Conservation (phyloP, 2,888 invertebrate genomes). For the Mycalesis mineus region DNA sequence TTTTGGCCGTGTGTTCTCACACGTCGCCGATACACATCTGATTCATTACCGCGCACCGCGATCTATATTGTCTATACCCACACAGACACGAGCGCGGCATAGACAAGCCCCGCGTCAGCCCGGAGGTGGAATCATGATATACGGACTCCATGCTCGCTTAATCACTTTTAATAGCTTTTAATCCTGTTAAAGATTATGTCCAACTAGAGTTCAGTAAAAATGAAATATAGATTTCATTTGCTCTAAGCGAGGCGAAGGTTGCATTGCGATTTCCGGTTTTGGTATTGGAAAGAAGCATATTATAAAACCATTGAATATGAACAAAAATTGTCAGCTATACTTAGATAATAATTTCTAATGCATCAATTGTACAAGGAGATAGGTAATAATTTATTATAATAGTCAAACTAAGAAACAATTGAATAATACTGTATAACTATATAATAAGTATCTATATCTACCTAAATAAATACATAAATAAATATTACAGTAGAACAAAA, state of each 20-base stretch:
- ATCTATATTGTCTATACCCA: constrained; percentile 54
- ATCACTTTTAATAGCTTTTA: constrained; percentile 17
- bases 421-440: too few species aligned
- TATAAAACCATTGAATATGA: too few species aligned
- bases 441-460: too few species aligned
- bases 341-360: too few species aligned
- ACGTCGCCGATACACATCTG: constrained; percentile 76
- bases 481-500: too few species aligned
- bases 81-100: constrained; percentile 20
- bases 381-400: too few species aligned
- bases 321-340: too few species aligned
- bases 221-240: constrained; percentile 5
- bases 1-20: constrained; percentile 78
- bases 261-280: not conserved
- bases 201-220: constrained; percentile 6
- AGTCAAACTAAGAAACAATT: too few species aligned
- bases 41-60: constrained; percentile 68
- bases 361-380: too few species aligned
- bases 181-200: constrained; percentile 12
- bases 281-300: too few species aligned
- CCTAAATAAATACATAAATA: too few species aligned
- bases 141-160: constrained; percentile 20
- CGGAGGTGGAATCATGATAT: constrained; percentile 29
- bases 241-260: not conserved
- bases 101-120: constrained; percentile 26